Percentiles rank a stretch among this genome's conserved stretches.
Evolutionary conservation across 2,113 vertebrate species (phyloP).

Genomic region (Acrocephalus kingi): DNA sequence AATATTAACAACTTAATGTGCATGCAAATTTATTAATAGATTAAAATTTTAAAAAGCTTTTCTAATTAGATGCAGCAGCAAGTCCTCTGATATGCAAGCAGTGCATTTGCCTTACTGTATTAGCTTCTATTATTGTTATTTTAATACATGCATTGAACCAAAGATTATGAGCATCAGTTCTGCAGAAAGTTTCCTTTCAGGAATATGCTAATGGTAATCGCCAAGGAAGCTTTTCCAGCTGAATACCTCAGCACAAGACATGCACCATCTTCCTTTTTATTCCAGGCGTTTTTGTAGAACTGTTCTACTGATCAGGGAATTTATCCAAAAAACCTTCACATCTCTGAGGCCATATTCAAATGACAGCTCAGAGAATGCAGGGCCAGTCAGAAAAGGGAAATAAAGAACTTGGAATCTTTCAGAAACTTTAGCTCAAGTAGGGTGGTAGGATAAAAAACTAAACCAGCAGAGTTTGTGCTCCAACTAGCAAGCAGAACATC

Average conservation of each 20-base stretch:
- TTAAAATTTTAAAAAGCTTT: background rate
- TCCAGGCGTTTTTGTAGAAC: background rate
- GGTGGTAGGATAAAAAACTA: background rate
- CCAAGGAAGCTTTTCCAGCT: background rate
- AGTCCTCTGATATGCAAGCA: background rate
- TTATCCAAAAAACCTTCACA: background rate
- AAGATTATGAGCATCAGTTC: constrained; percentile 23
- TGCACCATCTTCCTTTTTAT: background rate
- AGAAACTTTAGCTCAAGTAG: background rate
- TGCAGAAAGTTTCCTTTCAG: background rate
- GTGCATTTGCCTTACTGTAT: background rate
- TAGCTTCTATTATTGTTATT: background rate
- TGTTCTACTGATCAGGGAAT: background rate
- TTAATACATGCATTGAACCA: background rate
- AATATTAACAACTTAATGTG: constrained; percentile 19
- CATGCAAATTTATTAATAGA: background rate
- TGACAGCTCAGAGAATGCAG: background rate
- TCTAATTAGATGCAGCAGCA: background rate
- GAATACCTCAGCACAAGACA: background rate
- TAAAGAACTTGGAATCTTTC: background rate
- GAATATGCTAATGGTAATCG: background rate
- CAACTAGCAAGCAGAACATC: background rate
- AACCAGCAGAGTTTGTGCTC: background rate
- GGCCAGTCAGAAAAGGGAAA: background rate
- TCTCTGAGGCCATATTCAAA: background rate